Percentiles rank a stretch among this genome's conserved stretches.
phyloP scores from a whole-genome alignment of 1,140 invertebrate genomes.

The Ceratosolen fusciceps region DNA sequence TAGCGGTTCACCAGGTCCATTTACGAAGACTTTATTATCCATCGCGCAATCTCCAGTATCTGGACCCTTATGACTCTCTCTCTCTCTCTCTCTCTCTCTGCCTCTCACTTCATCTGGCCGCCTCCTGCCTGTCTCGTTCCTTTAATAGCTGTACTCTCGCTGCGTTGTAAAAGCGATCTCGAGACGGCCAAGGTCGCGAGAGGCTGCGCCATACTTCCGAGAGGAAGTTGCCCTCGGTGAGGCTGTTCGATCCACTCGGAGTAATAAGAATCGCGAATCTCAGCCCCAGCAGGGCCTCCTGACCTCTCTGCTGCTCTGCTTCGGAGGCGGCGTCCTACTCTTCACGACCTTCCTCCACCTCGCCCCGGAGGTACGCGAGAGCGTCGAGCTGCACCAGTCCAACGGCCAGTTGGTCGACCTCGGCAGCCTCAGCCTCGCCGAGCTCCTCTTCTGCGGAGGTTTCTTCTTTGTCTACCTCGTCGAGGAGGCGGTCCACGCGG shows the following conservation, averaged over 20 bases:
- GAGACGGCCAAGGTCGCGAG: neutral
- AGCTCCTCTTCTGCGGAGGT: slow-evolving; percentile 78
- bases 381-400: slow-evolving; percentile 67
- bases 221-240: neutral
- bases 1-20: neutral
- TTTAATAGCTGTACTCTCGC: too few relatives aligned
- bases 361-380: slow-evolving; percentile 81
- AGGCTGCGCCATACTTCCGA: neutral
- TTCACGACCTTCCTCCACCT: slow-evolving; percentile 85
- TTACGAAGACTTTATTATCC: neutral
- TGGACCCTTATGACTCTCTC: neutral
- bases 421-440: slow-evolving; percentile 74
- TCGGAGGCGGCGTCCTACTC: slow-evolving; percentile 85
- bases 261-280: neutral
- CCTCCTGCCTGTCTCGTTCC: neutral
- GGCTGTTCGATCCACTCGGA: neutral
- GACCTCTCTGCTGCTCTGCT: slow-evolving; percentile 79
- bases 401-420: slow-evolving; percentile 63
- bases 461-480: slow-evolving; percentile 83
- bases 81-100: slow-evolving; percentile 3
- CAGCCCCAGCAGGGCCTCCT: slow-evolving; percentile 66
- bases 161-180: neutral
- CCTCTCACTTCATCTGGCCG: neutral
- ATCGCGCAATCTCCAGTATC: neutral
- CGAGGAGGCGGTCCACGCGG: slow-evolving; percentile 79